Evolutionary conservation across 2,113 vertebrate species (phyloP).

Genomic region (Lycaon pictus): DNA sequence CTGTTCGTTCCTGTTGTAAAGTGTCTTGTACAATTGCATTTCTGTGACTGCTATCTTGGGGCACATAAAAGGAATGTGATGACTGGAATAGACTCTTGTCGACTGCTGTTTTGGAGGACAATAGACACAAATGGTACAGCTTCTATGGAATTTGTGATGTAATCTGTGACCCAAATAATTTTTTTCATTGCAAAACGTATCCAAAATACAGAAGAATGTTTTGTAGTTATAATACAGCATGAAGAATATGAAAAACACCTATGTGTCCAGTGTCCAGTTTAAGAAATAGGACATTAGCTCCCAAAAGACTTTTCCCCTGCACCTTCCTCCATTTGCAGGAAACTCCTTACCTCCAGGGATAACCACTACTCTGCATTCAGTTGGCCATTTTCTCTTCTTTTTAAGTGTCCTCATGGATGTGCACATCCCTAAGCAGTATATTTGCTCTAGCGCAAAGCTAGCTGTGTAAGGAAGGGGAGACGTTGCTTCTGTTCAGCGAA

Average conservation of each 20-base stretch:
- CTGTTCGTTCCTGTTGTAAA: constrained; percentile 56
- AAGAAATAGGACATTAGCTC: constrained; percentile 10
- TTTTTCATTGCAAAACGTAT: constrained; percentile 25
- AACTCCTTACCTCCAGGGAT: background rate
- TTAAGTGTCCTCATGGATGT: background rate
- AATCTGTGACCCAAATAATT: constrained; percentile 44
- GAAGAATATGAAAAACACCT: background rate
- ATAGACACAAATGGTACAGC: constrained; percentile 51
- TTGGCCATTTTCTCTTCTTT: constrained; percentile 9
- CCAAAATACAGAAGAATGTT: constrained; percentile 38
- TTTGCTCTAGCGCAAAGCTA: background rate
- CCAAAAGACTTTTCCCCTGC: background rate
- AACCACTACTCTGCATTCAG: background rate
- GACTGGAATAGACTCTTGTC: constrained; percentile 20
- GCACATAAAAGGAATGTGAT: constrained; percentile 41
- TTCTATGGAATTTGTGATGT: constrained; percentile 27
- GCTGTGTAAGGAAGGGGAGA: background rate
- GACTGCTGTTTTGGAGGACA: constrained; percentile 25
- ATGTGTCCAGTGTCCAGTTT: background rate
- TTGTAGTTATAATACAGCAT: background rate
- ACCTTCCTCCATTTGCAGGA: background rate
- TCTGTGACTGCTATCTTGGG: constrained; percentile 47
- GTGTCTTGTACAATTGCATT: constrained; percentile 52
- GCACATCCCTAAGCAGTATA: background rate
- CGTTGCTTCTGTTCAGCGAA: background rate